phyloP scores from a whole-genome alignment of 2,888 invertebrate species.

The Stegophylla sp. region DNA sequence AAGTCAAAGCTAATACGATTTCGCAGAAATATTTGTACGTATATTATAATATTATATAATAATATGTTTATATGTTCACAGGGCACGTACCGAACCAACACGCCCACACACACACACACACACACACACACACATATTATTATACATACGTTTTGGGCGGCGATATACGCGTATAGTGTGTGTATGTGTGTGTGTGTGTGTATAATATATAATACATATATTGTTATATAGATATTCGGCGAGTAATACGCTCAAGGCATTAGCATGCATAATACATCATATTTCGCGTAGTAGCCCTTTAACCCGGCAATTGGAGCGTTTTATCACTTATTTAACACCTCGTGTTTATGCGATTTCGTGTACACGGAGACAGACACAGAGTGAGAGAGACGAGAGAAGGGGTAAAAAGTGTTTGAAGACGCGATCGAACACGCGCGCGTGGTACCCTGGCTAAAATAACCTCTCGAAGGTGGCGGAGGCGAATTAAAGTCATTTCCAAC shows the following conservation, averaged over 20 bases:
- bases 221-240: background rate
- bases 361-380: background rate
- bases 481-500: background rate
- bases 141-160: no score
- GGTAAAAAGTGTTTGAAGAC: background rate
- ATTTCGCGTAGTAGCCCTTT: background rate
- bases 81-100: no score
- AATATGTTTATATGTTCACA: no score
- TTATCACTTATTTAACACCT: conserved; percentile 7
- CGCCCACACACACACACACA: no score
- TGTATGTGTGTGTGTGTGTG: background rate
- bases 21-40: no score
- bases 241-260: background rate
- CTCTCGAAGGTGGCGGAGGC: no score
- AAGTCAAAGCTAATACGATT: no score
- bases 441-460: no score
- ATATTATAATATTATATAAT: no score
- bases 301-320: background rate
- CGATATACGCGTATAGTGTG: background rate
- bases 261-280: background rate
- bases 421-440: conserved; percentile 1
- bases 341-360: background rate
- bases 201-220: no score
- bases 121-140: no score
- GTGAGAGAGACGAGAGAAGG: background rate